Base-by-base conservation (phyloP, 2,113 vertebrate genomes). In the Fulmarus glacialis region DNA sequence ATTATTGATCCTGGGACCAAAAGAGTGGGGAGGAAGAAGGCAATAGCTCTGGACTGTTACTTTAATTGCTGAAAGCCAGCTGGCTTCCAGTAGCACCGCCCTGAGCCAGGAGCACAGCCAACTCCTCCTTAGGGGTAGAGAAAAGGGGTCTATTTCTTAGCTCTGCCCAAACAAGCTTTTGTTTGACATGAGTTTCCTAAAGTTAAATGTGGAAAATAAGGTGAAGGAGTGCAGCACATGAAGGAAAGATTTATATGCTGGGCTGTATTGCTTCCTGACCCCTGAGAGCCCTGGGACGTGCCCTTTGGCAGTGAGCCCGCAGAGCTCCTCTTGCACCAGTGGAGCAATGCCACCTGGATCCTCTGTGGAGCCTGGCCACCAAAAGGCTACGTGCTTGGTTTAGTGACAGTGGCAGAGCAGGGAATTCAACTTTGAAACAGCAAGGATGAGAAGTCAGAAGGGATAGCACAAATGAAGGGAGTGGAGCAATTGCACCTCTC, bases 221-320 rank as follows among this genome's bases (percentile, higher is more conserved):
- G 15, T 9, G 1, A 63, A 90, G 8, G 38, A 80, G n/a, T n/a
- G 48, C 53, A 85, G 48, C 27, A 32, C 45, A 7, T 0, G 4
- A 67, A 86, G 68, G 42, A 53, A 81, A 66, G 26, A 47, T 43
- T 47, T 87, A 3, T 67, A 12, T 62, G 58, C 29, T 4, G 20
- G 45, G 4, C 6, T 81, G 11, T 42, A 71, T 59, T 34, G 1
- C 56, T 72, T 91, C 47, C 52, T 17, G 12, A 43, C 15, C 48
- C 27, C 1, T 0, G 5, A 55, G 16, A 66, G n/a, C 17, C 40
- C 22, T 48, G 38, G 60, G n/a, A n/a, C 0, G 0, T 47, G 45
- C 38, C 36, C 23, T 67, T 26, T 77, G 43, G 15, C 43, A 80
- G 23, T 47, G 63, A 82, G 3, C 23, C 22, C 3, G 1, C 71